Evolutionary conservation across 1,140 invertebrate genomes (phyloP).

Genomic region (Papilio glaucus): DNA sequence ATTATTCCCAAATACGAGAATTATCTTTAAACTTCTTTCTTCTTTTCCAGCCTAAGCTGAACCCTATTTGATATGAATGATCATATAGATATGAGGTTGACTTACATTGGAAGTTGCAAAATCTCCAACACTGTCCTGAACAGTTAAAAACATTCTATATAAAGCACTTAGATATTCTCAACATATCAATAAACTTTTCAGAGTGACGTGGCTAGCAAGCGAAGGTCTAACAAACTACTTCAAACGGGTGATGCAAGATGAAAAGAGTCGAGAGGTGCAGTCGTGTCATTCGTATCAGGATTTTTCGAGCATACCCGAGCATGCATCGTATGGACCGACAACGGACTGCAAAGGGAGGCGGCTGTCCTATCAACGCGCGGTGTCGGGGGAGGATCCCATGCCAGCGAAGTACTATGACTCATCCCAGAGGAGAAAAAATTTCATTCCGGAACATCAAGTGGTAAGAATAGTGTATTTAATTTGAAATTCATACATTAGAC

Average conservation of each 20-base stretch:
- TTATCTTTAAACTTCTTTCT: too few species aligned
- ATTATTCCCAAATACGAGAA: too few species aligned
- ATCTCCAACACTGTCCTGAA: too few species aligned
- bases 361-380: conserved; percentile 71
- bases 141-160: too few species aligned
- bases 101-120: too few species aligned
- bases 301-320: conserved; percentile 60
- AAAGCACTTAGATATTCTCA: too few species aligned
- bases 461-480: conserved; percentile 45
- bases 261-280: conserved; percentile 60
- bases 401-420: conserved; percentile 56
- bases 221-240: conserved; percentile 70
- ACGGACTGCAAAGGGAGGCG: conserved; percentile 61
- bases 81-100: too few species aligned
- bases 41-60: too few species aligned
- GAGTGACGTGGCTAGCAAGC: conserved; percentile 73
- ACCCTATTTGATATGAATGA: too few species aligned
- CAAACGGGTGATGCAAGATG: conserved; percentile 63
- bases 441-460: conserved; percentile 59
- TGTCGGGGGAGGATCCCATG: conserved; percentile 71
- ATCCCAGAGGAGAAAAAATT: conserved; percentile 50
- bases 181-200: conserved; percentile 42
- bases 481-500: too few species aligned
- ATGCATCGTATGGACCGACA: conserved; percentile 48
- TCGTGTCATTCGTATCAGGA: conserved; percentile 65